Percentiles rank a stretch among this genome's conserved stretches.
phyloP scores from a whole-genome alignment of 2,888 invertebrate species.

The Dione juno region DNA sequence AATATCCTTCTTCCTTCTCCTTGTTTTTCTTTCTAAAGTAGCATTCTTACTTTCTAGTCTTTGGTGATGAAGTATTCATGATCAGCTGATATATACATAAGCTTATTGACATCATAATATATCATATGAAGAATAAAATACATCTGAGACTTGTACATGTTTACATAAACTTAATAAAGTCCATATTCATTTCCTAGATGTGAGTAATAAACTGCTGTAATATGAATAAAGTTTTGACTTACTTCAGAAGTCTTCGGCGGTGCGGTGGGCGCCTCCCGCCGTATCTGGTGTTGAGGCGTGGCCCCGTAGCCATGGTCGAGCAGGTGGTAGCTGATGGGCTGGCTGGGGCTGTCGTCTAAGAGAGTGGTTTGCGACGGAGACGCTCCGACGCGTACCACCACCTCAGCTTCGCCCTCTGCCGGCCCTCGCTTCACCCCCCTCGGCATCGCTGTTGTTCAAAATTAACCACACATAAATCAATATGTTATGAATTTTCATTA shows the following conservation, averaged over 20 bases:
- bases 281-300: slow-evolving; percentile 88
- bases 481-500: slow-evolving; percentile 49
- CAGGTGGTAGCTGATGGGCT: slow-evolving; percentile 88
- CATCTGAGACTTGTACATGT: neutral
- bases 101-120: neutral
- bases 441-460: slow-evolving; percentile 80
- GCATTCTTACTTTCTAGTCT: neutral
- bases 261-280: slow-evolving; percentile 81
- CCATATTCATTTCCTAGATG: neutral
- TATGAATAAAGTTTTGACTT: slow-evolving; percentile 50
- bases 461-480: slow-evolving; percentile 46
- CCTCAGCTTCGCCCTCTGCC: slow-evolving; percentile 81
- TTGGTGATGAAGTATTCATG: neutral
- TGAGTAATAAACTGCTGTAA: slow-evolving; percentile 4
- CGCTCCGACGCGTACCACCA: slow-evolving; percentile 79
- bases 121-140: neutral
- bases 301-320: slow-evolving; percentile 94
- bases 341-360: slow-evolving; percentile 79
- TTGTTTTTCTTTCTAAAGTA: neutral
- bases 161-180: neutral
- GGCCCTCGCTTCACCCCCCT: slow-evolving; percentile 84
- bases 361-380: slow-evolving; percentile 82
- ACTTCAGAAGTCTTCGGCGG: slow-evolving; percentile 84
- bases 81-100: slow-evolving; percentile 42
- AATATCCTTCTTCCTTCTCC: neutral